Evolutionary conservation across 2,888 invertebrate genomes (phyloP), one percentile per base, ranked within the genome.

Genomic region (Aleiodes leptofemur): DNA sequence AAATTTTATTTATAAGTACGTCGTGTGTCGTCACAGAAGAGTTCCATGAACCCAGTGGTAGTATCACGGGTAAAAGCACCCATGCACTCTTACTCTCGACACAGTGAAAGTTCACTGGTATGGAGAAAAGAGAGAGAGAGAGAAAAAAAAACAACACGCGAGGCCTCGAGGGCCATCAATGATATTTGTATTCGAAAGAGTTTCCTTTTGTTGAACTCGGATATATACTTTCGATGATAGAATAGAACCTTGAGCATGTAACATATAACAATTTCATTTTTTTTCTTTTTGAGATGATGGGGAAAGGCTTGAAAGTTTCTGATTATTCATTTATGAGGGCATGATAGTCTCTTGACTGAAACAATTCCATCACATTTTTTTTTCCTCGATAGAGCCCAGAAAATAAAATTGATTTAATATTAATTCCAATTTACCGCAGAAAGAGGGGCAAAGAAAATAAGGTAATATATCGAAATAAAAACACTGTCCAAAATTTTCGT

Each of bases 21-120:
- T 34, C 5, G 29, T 14, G 14, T 51, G n/a, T 31, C 31, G 50
- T 51, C n/a, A 23, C 64, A 48, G n/a, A 9, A 31, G 13, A 68
- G 68, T 68, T 68, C 68, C 31, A 50, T 51, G 51, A 68, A 50
- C 53, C 34, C 51, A 13, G 8, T n/a, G 11, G 61, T 23, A 11
- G 9, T 43, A 61, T 61, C 43, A 61, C 31, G 6, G 48, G 23
- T n/a, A 66, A 66, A 48, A 66, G 23, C 66, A 50, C 31, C n/a
- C 61, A 13, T 53, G 53, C 51, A 68, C 50, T 68, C 50, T 51
- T 68, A 51, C 31, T 68, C 51, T 68, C 68, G 53, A 51, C 68
- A 31, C 68, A 68, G 68, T 68, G 68, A 68, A 68, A 68, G 68
- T 68, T 6, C 68, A 13, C n/a, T 34, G 51, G n/a, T 51, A 43